Percentiles rank a stretch among this genome's conserved stretches.
These are phyloP conservation scores for Folsomia candida DNA, from an alignment of 2,888 invertebrate species.

Conservation along the genomic window DNA sequence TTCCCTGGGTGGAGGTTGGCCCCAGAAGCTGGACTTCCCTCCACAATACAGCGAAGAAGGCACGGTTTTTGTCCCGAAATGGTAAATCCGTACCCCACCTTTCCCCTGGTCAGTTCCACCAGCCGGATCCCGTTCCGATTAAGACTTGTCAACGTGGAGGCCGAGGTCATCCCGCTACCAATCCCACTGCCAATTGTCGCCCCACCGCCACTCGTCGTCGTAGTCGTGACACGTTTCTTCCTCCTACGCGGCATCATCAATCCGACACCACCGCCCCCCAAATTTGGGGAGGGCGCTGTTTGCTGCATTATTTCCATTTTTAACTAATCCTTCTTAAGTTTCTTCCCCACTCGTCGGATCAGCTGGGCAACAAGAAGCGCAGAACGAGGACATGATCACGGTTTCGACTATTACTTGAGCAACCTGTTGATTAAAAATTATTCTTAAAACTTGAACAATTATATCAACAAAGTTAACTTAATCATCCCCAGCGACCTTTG, in stretches of 20 bases:
- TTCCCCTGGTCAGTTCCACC: slow-evolving; percentile 80
- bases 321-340: no score
- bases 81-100: slow-evolving; percentile 94
- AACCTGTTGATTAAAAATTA: no score
- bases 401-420: no score
- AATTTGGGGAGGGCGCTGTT: background rate
- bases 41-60: slow-evolving; percentile 87
- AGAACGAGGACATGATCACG: no score
- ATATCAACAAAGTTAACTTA: no score
- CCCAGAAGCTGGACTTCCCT: slow-evolving; percentile 83
- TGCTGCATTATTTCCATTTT: no score
- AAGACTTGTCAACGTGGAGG: slow-evolving; percentile 46
- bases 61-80: slow-evolving; percentile 96
- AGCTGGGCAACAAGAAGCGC: no score
- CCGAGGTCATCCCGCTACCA: no score
- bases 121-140: slow-evolving; percentile 63
- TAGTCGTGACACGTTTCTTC: slow-evolving; percentile 40
- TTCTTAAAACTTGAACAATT: no score
- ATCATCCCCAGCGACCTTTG: no score
- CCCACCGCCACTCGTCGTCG: slow-evolving; percentile 15
- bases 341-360: no score
- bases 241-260: slow-evolving; percentile 26
- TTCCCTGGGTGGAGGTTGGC: slow-evolving; percentile 90
- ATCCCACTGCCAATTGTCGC: slow-evolving; percentile 24
- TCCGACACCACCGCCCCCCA: background rate